A percentile compares a stretch with the other conserved stretches of the same genome.
phyloP scores from a whole-genome alignment of 2,797 vertebrate genomes.

The Psittacula derbiana region DNA sequence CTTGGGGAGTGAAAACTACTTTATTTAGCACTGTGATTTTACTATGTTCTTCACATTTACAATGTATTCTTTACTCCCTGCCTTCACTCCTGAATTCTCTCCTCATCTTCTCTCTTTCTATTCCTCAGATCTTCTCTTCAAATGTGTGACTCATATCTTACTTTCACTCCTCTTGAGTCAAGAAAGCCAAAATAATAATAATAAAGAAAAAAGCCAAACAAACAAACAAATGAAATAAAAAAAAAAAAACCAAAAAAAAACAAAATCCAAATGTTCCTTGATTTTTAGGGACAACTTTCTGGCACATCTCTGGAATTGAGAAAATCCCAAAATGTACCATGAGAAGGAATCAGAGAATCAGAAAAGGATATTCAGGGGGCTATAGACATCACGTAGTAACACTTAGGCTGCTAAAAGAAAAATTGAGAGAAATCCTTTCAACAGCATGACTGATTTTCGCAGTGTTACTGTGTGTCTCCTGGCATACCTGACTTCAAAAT shows the following conservation, averaged over 20 bases:
- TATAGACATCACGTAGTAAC: not conserved
- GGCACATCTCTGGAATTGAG: not conserved
- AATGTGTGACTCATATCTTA: not conserved
- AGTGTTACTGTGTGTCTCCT: not conserved
- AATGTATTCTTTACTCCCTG: not conserved
- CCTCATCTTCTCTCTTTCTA: not conserved
- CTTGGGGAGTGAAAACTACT: not conserved
- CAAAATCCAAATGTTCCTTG: not conserved
- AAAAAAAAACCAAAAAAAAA: not conserved
- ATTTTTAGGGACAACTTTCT: not conserved
- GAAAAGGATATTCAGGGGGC: not conserved
- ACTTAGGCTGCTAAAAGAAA: not conserved
- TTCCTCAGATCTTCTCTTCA: not conserved
- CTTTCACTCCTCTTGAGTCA: not conserved
- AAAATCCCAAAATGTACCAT: not conserved
- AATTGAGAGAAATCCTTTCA: not conserved
- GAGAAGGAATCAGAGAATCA: not conserved
- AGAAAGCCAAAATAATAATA: not conserved
- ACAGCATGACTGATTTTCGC: not conserved
- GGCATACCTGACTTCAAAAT: not conserved
- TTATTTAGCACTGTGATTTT: not conserved
- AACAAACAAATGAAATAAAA: not conserved
- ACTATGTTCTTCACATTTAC: not conserved
- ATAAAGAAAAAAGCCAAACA: not conserved
- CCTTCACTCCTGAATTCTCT: not conserved